Conservation (phyloP, 2,888 invertebrate species). For the Idaea straminata region DNA sequence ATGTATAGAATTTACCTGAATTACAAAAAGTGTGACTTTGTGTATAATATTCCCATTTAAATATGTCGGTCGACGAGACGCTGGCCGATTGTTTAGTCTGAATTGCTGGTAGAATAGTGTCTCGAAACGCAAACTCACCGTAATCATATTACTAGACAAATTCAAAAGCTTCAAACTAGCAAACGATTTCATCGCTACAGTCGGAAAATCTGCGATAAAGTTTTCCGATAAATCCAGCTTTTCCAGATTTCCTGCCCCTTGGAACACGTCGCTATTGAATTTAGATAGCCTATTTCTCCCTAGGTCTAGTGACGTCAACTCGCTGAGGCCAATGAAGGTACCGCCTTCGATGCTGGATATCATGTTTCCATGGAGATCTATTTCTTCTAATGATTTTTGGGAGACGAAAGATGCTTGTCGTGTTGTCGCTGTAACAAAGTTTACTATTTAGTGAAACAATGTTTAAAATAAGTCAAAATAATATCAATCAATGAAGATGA, state of each 20-base stretch:
- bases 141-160: constrained; percentile 91
- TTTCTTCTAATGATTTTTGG: constrained; percentile 84
- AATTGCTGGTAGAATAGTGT: neutral
- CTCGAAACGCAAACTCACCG: constrained; percentile 72
- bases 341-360: constrained; percentile 88
- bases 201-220: constrained; percentile 90
- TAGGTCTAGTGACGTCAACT: constrained; percentile 85
- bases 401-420: constrained; percentile 85
- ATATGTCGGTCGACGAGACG: neutral
- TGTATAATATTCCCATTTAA: too few relatives aligned
- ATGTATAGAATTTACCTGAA: too few relatives aligned
- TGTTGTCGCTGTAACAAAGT: constrained; percentile 80
- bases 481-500: too few relatives aligned
- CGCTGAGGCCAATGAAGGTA: constrained; percentile 84
- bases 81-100: neutral
- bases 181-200: constrained; percentile 86
- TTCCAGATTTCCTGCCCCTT: constrained; percentile 87
- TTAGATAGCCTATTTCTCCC: constrained; percentile 88
- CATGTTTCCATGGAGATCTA: constrained; percentile 90
- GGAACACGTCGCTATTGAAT: constrained; percentile 92
- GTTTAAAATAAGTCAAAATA: constrained; percentile 7
- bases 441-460: constrained; percentile 1
- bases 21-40: too few relatives aligned
- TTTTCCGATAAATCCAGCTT: constrained; percentile 92
- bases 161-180: constrained; percentile 86